These are phyloP conservation scores for Epinephelus coioides DNA, from an alignment of 2,797 vertebrate species.

Conservation along the genomic window DNA sequence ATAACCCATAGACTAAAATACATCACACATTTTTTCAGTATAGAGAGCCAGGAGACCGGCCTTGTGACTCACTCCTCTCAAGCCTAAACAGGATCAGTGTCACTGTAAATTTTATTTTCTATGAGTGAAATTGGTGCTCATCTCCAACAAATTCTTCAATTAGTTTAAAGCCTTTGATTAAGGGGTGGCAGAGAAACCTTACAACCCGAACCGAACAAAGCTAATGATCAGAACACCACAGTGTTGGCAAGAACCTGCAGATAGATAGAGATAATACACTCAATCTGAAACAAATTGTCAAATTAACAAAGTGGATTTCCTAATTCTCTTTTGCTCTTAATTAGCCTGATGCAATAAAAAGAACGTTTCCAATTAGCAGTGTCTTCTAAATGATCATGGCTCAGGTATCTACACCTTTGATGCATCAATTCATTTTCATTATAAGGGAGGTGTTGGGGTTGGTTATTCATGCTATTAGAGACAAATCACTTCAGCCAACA, in stretches of 20 bases:
- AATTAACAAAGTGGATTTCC: conserved; percentile 55
- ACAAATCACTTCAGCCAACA: conserved; percentile 20
- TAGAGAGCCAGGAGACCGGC: conserved; percentile 33
- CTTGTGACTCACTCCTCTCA: conserved; percentile 48
- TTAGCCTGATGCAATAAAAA: conserved; percentile 54
- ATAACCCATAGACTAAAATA: conserved; percentile 54
- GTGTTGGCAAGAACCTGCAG: conserved; percentile 39
- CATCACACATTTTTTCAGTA: conserved; percentile 24
- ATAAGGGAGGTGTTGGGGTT: conserved; percentile 19
- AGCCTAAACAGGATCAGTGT: conserved; percentile 54
- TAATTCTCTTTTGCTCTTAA: conserved; percentile 56
- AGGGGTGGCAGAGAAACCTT: conserved; percentile 6
- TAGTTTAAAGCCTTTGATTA: conserved; percentile 33
- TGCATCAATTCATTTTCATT: conserved; percentile 42
- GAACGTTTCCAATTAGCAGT: conserved; percentile 29
- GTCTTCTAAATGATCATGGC: conserved; percentile 54
- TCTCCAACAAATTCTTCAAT: conserved; percentile 30
- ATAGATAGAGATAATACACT: conserved; percentile 21
- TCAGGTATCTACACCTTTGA: conserved; percentile 38
- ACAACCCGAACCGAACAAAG: conserved; percentile 17
- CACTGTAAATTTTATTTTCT: conserved; percentile 48
- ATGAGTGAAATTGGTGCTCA: conserved; percentile 32
- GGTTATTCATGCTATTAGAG: conserved; percentile 35
- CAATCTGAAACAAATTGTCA: conserved; percentile 40
- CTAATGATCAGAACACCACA: conserved; percentile 32